Evolutionary conservation across 2,797 vertebrate genomes (phyloP), one percentile per base, ranked within the genome.

Genomic region (Myoxocephalus aenaeus): DNA sequence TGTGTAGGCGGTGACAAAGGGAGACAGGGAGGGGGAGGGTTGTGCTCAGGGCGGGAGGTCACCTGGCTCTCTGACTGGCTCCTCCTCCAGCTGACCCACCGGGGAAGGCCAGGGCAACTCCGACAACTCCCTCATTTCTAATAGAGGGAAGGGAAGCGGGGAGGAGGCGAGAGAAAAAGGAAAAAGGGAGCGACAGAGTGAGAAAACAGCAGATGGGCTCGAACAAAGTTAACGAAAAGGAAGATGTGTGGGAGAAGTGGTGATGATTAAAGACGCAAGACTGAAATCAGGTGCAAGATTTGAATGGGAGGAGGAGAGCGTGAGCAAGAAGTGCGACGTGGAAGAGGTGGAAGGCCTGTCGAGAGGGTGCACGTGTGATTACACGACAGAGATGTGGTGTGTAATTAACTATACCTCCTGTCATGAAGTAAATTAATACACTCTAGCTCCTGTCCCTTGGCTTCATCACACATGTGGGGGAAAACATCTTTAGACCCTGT

Each of bases 101-200:
- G 94, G 95, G 81, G 94, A 90, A 81, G 95, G 94, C 94, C 94
- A 94, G 74, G 94, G 94, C 84, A 95, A 89, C 73, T 92, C 94
- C 70, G 90, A 88, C 90, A 94, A 83, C 82, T 94, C 94, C 88
- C 92, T 93, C 91, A 94, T 90, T 83, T 94, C 94, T 94, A 87
- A 86, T 57, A 80, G 73, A 81, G 70, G 70, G 74, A 65, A 66
- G 61, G 75, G 77, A 59, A 56, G 72, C 11, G 48, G 56, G 73
- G 53, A 71, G 79, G 69, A 65, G 68, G 86, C 15, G 53, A 34
- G 50, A 57, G 38, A 29, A 6, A 81, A 32, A 82, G 73, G 73
- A 29, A 29, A 29, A 32, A 82, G 73, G 86, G 65, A 85, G 75
- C 38, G 38, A 51, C 51, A 74, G 61, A 71, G 79, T 81, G 80